Evolutionary conservation across 2,888 invertebrate genomes (phyloP).

Genomic region (Folsomia manolachei): DNA sequence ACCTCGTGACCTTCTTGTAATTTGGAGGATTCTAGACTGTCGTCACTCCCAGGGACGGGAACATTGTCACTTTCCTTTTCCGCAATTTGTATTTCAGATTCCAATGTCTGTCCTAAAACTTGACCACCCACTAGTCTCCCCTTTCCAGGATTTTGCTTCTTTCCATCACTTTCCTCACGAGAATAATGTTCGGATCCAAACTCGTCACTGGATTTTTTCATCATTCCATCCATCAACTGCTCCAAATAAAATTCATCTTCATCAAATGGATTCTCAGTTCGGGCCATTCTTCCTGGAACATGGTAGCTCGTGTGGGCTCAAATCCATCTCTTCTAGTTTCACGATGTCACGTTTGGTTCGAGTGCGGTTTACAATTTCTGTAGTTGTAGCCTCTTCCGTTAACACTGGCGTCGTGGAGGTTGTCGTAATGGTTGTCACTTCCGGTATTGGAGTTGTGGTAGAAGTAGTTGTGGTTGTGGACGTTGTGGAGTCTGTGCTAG

Average conservation of each 20-base stretch:
- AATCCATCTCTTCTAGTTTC: constrained; percentile 16
- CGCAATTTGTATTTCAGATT: too few relatives aligned
- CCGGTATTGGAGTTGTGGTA: neutral
- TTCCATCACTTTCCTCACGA: neutral
- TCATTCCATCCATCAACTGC: too few relatives aligned
- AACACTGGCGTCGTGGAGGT: too few relatives aligned
- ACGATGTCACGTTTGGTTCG: constrained; percentile 6
- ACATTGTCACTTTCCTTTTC: too few relatives aligned
- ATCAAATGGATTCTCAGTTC: constrained; percentile 32
- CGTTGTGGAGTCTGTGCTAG: too few relatives aligned
- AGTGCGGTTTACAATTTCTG: neutral
- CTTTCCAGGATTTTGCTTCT: neutral
- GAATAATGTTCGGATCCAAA: too few relatives aligned
- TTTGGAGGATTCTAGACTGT: too few relatives aligned
- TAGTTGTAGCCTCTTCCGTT: neutral
- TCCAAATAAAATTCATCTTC: neutral
- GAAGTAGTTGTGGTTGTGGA: neutral
- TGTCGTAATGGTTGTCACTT: neutral
- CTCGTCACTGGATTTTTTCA: too few relatives aligned
- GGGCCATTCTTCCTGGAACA: constrained; percentile 26
- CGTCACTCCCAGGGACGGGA: too few relatives aligned
- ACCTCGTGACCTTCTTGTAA: too few relatives aligned
- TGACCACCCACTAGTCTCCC: too few relatives aligned
- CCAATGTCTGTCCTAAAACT: neutral
- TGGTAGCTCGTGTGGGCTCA: constrained; percentile 8